These are phyloP conservation scores for Rana temporaria DNA, from an alignment of 2,113 vertebrate species.

Conservation along the genomic window DNA sequence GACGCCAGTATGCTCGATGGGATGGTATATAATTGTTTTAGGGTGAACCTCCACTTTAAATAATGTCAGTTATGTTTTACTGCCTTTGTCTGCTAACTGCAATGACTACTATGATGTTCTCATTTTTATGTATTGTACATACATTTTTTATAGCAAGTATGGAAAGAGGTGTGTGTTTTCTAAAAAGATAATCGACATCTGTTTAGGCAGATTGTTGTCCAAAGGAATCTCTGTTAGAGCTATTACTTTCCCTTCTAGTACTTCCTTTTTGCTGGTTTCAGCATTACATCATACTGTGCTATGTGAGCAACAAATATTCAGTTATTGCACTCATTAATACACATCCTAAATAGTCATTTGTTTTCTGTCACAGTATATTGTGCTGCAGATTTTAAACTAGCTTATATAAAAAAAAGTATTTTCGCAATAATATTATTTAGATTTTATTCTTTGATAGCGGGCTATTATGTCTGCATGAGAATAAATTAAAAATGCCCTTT, in stretches of 20 bases:
- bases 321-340: not conserved
- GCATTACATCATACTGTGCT: conserved; percentile 15
- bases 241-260: conserved; percentile 1
- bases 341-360: not conserved
- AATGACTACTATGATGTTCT: no score
- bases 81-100: no score
- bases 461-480: not conserved
- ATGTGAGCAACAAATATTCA: not conserved
- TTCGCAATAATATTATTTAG: not conserved
- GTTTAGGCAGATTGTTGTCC: conserved; percentile 25
- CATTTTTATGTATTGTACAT: not conserved
- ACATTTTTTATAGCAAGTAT: not conserved
- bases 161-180: not conserved
- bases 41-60: no score
- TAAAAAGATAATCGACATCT: conserved; percentile 10
- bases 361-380: not conserved
- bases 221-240: conserved; percentile 9
- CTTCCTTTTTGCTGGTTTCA: conserved; percentile 9
- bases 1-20: no score
- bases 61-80: no score
- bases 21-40: no score
- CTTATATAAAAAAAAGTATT: no score
- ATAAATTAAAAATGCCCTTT: not conserved
- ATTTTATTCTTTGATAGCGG: not conserved
- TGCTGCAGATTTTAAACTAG: not conserved